phyloP scores from a whole-genome alignment of 2,888 invertebrate species.

The Anarsia innoxiella region DNA sequence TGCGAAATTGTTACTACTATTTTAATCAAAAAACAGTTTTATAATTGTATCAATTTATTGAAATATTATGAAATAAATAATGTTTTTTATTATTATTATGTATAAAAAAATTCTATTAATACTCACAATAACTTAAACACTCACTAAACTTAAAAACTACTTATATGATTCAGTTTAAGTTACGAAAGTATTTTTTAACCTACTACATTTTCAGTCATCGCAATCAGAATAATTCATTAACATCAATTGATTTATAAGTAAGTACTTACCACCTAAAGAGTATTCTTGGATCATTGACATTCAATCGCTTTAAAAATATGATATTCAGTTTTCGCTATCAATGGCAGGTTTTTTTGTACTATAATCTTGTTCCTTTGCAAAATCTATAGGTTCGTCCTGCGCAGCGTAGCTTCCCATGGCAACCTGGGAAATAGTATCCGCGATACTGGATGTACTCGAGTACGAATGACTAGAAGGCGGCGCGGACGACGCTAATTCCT shows the following conservation, averaged over 20 bases:
- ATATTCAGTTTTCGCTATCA: slow-evolving; percentile 41
- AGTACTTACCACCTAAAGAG: neutral
- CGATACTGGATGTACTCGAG: slow-evolving; percentile 50
- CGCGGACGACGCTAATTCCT: slow-evolving; percentile 63
- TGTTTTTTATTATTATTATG: too few relatives aligned
- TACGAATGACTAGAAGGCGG: slow-evolving; percentile 68
- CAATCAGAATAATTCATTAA: neutral
- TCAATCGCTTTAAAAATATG: too few relatives aligned
- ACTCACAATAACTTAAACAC: too few relatives aligned
- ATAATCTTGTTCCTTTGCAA: slow-evolving; percentile 59
- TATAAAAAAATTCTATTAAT: too few relatives aligned
- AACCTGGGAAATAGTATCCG: slow-evolving; percentile 60
- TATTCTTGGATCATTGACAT: neutral
- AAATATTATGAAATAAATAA: too few relatives aligned
- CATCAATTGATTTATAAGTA: neutral
- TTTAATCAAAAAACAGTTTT: too few relatives aligned
- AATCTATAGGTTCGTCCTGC: slow-evolving; percentile 58
- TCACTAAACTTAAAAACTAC: too few relatives aligned
- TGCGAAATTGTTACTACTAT: too few relatives aligned
- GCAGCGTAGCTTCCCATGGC: slow-evolving; percentile 61
- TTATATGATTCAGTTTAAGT: too few relatives aligned
- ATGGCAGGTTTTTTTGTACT: slow-evolving; percentile 37
- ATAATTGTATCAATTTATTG: too few relatives aligned
- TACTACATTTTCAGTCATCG: too few relatives aligned
- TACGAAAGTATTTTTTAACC: too few relatives aligned